phyloP scores from a whole-genome alignment of 2,797 vertebrate species.

The Oreochromis mossambicus region DNA sequence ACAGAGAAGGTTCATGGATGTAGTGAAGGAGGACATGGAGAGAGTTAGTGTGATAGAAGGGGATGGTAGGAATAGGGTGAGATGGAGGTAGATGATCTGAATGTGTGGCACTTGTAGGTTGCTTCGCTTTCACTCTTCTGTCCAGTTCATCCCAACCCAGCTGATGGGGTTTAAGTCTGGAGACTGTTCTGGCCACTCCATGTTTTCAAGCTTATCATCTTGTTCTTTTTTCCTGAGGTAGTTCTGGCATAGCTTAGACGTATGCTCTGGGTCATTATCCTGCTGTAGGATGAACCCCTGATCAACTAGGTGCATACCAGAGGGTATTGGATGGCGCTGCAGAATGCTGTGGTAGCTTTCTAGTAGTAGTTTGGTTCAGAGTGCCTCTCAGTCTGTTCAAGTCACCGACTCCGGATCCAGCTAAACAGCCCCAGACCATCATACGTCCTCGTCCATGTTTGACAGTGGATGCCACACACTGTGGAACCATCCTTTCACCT shows the following conservation, averaged over 20 bases:
- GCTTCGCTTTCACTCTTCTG: neutral
- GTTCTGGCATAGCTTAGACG: neutral
- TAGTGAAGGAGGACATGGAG: neutral
- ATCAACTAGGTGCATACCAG: neutral
- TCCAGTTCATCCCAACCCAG: rapidly evolving
- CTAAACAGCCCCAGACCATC: neutral
- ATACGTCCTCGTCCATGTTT: neutral
- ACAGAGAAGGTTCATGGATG: neutral
- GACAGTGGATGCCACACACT: neutral
- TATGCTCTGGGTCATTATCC: neutral
- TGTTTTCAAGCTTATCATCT: neutral
- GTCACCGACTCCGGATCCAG: neutral
- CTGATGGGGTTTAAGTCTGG: neutral
- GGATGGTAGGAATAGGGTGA: neutral
- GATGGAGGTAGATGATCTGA: neutral
- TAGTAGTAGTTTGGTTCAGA: neutral
- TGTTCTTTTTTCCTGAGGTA: neutral
- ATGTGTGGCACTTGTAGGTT: neutral
- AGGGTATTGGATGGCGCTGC: rapidly evolving
- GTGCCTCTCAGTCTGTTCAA: neutral
- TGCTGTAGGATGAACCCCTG: neutral
- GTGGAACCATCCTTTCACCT: neutral
- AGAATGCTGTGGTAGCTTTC: neutral
- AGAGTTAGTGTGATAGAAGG: neutral
- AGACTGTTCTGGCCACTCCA: neutral